Evolutionary conservation across 2,113 vertebrate species (phyloP).

Genomic region (Clupea harengus): DNA sequence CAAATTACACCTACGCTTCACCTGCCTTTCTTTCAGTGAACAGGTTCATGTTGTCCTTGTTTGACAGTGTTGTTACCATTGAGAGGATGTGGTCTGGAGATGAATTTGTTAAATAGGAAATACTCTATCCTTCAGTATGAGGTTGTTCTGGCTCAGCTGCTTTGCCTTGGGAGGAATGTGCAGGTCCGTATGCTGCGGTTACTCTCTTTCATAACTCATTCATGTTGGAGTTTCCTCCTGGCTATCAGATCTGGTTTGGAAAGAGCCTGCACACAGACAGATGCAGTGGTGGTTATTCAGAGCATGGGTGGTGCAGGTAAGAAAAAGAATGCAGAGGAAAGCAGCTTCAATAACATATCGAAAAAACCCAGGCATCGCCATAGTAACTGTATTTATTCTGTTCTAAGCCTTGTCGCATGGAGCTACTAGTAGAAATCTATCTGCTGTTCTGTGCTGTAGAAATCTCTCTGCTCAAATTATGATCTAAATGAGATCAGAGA

Average conservation of each 20-base stretch:
- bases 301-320: conserved; percentile 24
- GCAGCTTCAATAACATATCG: not conserved
- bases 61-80: not conserved
- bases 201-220: conserved; percentile 24
- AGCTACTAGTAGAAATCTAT: conserved; percentile 30
- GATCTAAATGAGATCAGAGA: conserved; percentile 23
- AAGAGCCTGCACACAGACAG: conserved; percentile 16
- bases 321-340: conserved; percentile 1
- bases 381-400: conserved; percentile 44
- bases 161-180: not conserved
- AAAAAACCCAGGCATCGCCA: conserved; percentile 36
- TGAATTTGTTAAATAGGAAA: conserved; percentile 39
- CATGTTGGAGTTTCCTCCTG: not conserved
- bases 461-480: conserved; percentile 1
- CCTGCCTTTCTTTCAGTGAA: not conserved
- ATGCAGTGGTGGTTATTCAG: not conserved
- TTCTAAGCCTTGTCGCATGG: conserved; percentile 20
- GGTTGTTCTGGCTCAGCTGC: conserved; percentile 34
- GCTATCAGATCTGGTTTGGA: conserved; percentile 20
- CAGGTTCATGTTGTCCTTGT: not conserved
- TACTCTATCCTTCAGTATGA: conserved; percentile 20
- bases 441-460: not conserved
- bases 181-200: conserved; percentile 21
- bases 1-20: not conserved
- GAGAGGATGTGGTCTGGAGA: conserved; percentile 14